These are phyloP conservation scores for Listronotus bonariensis DNA, from an alignment of 1,140 invertebrate species.

Conservation along the genomic window DNA sequence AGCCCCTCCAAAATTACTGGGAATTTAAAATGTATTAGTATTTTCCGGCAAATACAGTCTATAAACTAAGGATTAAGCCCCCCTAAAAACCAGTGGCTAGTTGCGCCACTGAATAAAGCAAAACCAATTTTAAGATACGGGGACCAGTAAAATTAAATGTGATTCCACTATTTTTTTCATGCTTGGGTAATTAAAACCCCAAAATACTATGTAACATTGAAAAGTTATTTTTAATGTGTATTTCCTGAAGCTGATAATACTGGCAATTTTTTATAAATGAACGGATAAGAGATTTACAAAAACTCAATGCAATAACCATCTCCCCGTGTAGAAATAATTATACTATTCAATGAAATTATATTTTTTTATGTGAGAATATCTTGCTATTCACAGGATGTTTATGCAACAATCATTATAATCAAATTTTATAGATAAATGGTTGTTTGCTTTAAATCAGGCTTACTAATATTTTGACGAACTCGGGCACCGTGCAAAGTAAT, in stretches of 20 bases:
- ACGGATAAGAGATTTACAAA: constrained; percentile 22
- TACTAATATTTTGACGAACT: constrained; percentile 15
- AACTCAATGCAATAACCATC: constrained; percentile 23
- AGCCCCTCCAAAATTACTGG: too few species aligned
- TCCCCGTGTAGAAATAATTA: constrained; percentile 27
- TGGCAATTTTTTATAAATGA: constrained; percentile 19
- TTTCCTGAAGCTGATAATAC: constrained; percentile 13
- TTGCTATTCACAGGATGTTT: constrained; percentile 29
- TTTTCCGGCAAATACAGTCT: too few species aligned
- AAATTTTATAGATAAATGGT: constrained; percentile 33
- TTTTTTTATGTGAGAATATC: constrained; percentile 31
- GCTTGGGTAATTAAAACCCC: neutral
- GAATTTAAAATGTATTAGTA: too few species aligned
- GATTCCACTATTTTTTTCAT: neutral
- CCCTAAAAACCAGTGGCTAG: too few species aligned
- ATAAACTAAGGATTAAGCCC: too few species aligned
- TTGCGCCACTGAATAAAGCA: too few species aligned
- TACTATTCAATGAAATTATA: constrained; percentile 25
- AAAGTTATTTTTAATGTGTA: constrained; percentile 9
- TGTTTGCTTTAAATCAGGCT: constrained; percentile 7
- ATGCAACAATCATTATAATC: constrained; percentile 30
- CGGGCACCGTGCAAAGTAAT: constrained; percentile 7
- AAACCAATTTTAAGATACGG: too few species aligned
- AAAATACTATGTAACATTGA: neutral
- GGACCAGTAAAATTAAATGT: too few species aligned